Percentiles rank a stretch among this genome's conserved stretches.
These are phyloP conservation scores for Saturnia pavonia DNA, from an alignment of 2,888 invertebrate genomes.

Conservation along the genomic window DNA sequence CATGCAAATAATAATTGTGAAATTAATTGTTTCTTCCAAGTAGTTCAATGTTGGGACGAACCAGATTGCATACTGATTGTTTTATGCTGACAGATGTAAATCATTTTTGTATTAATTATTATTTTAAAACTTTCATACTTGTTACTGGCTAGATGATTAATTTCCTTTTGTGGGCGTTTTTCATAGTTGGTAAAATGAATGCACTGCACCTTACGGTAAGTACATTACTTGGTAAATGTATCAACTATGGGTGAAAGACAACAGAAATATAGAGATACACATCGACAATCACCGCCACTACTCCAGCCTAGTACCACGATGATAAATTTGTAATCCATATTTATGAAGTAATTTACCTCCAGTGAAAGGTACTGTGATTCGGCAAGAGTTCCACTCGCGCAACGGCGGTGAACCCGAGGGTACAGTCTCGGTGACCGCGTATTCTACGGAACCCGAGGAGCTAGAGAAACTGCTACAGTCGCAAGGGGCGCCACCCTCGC, in stretches of 20 bases:
- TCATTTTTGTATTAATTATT: no score
- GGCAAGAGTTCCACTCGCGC: slow-evolving; percentile 85
- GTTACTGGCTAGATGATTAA: no score
- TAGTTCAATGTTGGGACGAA: background rate
- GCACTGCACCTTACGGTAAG: no score
- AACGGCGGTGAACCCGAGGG: slow-evolving; percentile 87
- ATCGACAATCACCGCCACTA: no score
- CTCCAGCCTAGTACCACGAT: background rate
- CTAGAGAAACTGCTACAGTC: slow-evolving; percentile 65
- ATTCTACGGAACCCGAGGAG: slow-evolving; percentile 84
- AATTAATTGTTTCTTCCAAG: background rate
- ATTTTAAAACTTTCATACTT: no score
- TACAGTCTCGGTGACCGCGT: slow-evolving; percentile 86
- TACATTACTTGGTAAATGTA: no score
- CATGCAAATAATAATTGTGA: background rate
- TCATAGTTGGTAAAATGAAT: no score
- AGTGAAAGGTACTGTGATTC: slow-evolving; percentile 88
- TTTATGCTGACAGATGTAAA: background rate
- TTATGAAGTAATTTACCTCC: slow-evolving; percentile 21
- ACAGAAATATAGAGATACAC: no score
- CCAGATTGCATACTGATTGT: background rate
- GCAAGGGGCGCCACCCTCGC: slow-evolving; percentile 64
- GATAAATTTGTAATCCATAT: background rate
- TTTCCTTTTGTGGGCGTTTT: no score
- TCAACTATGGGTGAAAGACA: no score